Evolutionary conservation across 2,888 invertebrate genomes (phyloP).

Genomic region (Diogma glabrata): DNA sequence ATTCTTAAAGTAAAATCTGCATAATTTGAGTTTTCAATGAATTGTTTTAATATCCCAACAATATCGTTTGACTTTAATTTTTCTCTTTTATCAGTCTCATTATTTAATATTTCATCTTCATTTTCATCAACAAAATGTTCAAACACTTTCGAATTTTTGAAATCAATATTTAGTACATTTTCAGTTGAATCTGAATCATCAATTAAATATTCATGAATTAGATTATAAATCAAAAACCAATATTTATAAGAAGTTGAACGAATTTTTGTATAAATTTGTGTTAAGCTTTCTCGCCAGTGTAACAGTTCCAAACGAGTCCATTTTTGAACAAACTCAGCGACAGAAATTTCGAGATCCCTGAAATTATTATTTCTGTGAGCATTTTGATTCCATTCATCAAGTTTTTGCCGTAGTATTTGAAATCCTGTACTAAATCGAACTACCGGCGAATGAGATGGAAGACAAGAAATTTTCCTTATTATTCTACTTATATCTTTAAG

Average conservation of each 20-base stretch:
- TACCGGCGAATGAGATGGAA: constrained; percentile 71
- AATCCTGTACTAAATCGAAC: constrained; percentile 82
- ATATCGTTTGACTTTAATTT: constrained; percentile 25
- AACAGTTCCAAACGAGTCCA: constrained; percentile 87
- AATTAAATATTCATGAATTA: constrained; percentile 50
- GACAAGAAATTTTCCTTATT: constrained; percentile 50
- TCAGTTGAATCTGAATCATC: constrained; percentile 21
- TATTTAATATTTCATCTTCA: constrained; percentile 21
- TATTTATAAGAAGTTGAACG: constrained; percentile 63
- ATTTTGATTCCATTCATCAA: constrained; percentile 86
- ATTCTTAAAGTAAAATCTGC: constrained; percentile 75
- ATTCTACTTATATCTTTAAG: constrained; percentile 61
- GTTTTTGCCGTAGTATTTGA: constrained; percentile 73
- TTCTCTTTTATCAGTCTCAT: constrained; percentile 22
- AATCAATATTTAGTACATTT: constrained; percentile 24
- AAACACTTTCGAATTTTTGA: constrained; percentile 24
- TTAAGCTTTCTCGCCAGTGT: constrained; percentile 76
- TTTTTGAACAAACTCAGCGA: constrained; percentile 71
- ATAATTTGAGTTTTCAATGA: constrained; percentile 70
- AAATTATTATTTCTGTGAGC: constrained; percentile 81
- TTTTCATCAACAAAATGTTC: constrained; percentile 27
- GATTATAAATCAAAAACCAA: constrained; percentile 80
- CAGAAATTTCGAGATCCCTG: constrained; percentile 52
- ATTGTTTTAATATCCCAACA: constrained; percentile 56
- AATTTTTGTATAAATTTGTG: constrained; percentile 51